These are phyloP conservation scores for Alviniconcha strummeri DNA, from an alignment of 2,888 invertebrate genomes.

Conservation along the genomic window DNA sequence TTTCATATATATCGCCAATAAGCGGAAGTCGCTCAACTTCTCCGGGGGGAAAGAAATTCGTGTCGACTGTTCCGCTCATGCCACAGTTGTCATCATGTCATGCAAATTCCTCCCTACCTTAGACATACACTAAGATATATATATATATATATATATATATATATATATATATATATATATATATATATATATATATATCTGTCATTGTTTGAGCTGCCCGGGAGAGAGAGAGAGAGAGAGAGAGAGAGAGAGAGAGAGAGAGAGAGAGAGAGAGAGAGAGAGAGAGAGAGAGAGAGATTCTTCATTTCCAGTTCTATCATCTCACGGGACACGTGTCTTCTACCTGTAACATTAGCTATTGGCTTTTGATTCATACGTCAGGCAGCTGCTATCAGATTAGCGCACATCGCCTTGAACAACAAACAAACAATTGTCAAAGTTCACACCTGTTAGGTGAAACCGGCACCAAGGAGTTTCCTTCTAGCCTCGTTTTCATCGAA, in stretches of 20 bases:
- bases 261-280: no score
- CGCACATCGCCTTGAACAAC: no score
- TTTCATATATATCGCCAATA: neutral
- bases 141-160: neutral
- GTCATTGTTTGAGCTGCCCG: neutral
- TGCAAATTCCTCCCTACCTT: no score
- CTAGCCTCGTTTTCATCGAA: constrained; percentile 18
- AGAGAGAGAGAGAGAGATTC: neutral
- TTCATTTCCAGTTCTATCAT: neutral
- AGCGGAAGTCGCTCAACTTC: neutral
- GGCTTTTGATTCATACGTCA: no score
- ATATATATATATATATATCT: neutral
- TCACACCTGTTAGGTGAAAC: constrained; percentile 1
- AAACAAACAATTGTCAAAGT: no score
- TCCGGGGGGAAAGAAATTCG: no score
- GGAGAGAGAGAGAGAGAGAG: no score
- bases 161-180: neutral
- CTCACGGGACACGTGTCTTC: neutral
- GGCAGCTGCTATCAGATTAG: no score
- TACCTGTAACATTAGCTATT: no score
- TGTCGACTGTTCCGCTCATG: no score
- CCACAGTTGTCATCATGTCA: no score
- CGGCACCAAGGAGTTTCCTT: constrained; percentile 21
- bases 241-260: no score
- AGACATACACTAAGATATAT: neutral